Conservation (phyloP, 1,140 invertebrate species). For the Idris sp. region DNA sequence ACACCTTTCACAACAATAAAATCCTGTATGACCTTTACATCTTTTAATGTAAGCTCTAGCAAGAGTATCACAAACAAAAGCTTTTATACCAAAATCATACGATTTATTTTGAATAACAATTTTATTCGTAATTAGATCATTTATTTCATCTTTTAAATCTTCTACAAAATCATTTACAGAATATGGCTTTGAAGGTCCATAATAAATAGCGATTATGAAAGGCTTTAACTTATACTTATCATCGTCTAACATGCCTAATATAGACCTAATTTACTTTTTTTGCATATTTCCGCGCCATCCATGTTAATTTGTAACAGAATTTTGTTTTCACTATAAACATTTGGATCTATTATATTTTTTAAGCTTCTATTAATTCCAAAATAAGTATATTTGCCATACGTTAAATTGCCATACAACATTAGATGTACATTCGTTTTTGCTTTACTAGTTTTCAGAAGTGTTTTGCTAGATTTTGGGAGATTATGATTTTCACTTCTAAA, state of each 20-base stretch:
- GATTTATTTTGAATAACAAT: conserved; percentile 3
- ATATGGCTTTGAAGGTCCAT: conserved; percentile 14
- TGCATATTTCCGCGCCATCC: conserved; percentile 10
- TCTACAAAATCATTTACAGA: conserved; percentile 7
- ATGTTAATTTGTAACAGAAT: too few species aligned
- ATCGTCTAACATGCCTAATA: conserved; percentile 7
- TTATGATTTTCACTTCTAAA: conserved; percentile 4
- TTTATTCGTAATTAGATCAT: conserved; percentile 1
- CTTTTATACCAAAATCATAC: conserved; percentile 1
- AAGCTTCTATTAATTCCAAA: not conserved
- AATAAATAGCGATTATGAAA: conserved; percentile 16
- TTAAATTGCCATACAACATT: not conserved
- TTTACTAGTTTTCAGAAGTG: not conserved
- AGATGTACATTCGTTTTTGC: not conserved
- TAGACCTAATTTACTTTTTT: conserved; percentile 13
- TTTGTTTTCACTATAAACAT: not conserved
- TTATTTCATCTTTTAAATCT: conserved; percentile 2
- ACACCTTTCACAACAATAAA: too few species aligned
- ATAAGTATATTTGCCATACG: not conserved
- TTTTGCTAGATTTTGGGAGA: conserved; percentile 16
- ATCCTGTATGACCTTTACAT: conserved; percentile 4
- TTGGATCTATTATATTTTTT: not conserved
- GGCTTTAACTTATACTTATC: conserved; percentile 9
- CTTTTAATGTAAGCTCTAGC: conserved; percentile 8
- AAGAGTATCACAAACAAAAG: conserved; percentile 7